These are phyloP conservation scores for Ennomos fuscantarius DNA, from an alignment of 2,888 invertebrate genomes.

Conservation along the genomic window DNA sequence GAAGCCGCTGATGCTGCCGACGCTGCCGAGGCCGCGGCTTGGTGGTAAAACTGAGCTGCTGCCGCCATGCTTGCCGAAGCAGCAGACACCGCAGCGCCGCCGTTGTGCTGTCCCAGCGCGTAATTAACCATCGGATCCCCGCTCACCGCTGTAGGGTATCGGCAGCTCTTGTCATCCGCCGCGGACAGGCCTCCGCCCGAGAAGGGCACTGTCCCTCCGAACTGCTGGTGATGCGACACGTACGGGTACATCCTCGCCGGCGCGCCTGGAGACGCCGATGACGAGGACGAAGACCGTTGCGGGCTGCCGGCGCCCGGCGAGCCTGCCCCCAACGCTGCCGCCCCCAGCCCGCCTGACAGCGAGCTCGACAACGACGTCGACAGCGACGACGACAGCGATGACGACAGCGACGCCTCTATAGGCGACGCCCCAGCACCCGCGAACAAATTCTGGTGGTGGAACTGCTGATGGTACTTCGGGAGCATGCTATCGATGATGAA, in stretches of 20 bases:
- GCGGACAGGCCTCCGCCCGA: constrained; percentile 87
- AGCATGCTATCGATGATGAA: constrained; percentile 99
- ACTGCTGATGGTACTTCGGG: constrained; percentile 94
- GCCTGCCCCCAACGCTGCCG: constrained; percentile 86
- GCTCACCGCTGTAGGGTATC: constrained; percentile 88
- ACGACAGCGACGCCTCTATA: constrained; percentile 88
- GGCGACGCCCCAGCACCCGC: constrained; percentile 89
- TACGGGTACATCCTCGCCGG: constrained; percentile 96
- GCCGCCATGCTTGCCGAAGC: constrained; percentile 88
- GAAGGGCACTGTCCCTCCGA: constrained; percentile 88
- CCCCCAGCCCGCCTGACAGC: constrained; percentile 87
- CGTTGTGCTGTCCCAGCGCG: constrained; percentile 91
- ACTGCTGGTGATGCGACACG: constrained; percentile 93
- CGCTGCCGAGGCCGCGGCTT: constrained; percentile 90
- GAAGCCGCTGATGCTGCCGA: constrained; percentile 90
- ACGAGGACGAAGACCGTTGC: constrained; percentile 87
- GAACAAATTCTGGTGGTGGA: constrained; percentile 87
- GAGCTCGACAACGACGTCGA: constrained; percentile 84
- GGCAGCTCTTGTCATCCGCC: constrained; percentile 90
- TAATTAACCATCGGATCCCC: constrained; percentile 93
- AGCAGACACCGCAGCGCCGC: constrained; percentile 88
- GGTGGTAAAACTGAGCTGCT: constrained; percentile 95
- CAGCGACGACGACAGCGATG: constrained; percentile 85
- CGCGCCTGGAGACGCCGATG: constrained; percentile 89
- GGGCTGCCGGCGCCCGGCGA: constrained; percentile 86